Conservation (phyloP, 2,888 invertebrate species). For the Pollenia angustigena region DNA sequence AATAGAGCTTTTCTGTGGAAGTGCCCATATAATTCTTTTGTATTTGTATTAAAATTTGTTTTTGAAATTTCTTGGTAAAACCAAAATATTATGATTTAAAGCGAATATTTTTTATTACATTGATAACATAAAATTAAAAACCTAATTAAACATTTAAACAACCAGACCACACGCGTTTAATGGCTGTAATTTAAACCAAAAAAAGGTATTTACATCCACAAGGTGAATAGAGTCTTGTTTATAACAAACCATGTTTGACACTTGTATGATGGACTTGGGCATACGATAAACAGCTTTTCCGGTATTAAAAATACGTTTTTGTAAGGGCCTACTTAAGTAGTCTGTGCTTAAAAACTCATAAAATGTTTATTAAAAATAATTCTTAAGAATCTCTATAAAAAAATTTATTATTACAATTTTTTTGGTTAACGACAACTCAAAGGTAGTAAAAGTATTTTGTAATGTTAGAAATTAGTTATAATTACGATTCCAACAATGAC, state of each 20-base stretch:
- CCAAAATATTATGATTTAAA: conserved; percentile 26
- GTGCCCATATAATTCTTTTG: not conserved
- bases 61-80: not conserved
- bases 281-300: conserved; percentile 51
- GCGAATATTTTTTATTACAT: conserved; percentile 8
- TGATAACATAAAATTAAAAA: conserved; percentile 13
- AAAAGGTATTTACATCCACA: conserved; percentile 22
- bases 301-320: conserved; percentile 45
- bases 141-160: not conserved
- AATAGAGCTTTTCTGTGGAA: no score
- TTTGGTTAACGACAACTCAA: conserved; percentile 25
- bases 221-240: conserved; percentile 51
- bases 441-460: conserved; percentile 4
- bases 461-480: conserved; percentile 25
- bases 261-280: conserved; percentile 30
- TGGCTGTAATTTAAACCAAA: conserved; percentile 26
- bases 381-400: conserved; percentile 42
- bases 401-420: conserved; percentile 39
- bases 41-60: not conserved
- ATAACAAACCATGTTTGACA: conserved; percentile 34
- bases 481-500: not conserved
- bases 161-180: conserved; percentile 50
- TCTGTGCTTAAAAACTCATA: conserved; percentile 29
- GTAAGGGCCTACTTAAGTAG: not conserved
- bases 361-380: conserved; percentile 64